These are phyloP conservation scores for Physella acuta DNA, from an alignment of 1,140 invertebrate genomes.

Conservation along the genomic window DNA sequence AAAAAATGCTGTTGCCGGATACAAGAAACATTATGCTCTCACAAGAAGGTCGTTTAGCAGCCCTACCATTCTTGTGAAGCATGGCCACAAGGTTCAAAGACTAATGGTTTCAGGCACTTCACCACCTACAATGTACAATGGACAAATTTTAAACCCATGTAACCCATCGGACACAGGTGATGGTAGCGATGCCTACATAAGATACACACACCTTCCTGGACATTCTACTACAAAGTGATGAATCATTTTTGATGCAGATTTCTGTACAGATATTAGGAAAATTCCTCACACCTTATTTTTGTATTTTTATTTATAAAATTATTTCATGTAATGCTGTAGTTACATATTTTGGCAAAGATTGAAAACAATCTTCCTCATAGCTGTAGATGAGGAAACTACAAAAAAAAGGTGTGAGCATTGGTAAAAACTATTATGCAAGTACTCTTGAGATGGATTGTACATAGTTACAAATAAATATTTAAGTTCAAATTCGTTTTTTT, in stretches of 20 bases:
- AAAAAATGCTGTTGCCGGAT: conserved; percentile 39
- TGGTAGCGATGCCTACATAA: conserved; percentile 31
- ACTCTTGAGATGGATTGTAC: conserved; percentile 20
- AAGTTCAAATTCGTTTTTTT: not conserved
- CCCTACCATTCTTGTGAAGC: conserved; percentile 48
- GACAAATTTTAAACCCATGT: conserved; percentile 31
- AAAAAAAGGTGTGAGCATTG: conserved; percentile 8
- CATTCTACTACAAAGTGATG: conserved; percentile 23
- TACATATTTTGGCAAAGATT: conserved; percentile 5
- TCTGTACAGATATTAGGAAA: not conserved
- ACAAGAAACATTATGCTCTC: conserved; percentile 40
- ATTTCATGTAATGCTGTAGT: conserved; percentile 24
- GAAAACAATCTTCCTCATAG: not conserved
- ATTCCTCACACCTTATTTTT: conserved; percentile 15
- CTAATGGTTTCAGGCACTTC: conserved; percentile 41
- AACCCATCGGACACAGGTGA: conserved; percentile 32
- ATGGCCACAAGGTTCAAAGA: conserved; percentile 48
- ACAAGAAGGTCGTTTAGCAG: conserved; percentile 42
- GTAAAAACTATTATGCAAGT: conserved; percentile 4
- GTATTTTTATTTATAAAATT: not conserved
- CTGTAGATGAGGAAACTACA: conserved; percentile 19
- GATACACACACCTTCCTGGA: conserved; percentile 27
- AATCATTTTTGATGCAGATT: conserved; percentile 8
- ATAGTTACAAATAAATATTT: conserved; percentile 1
- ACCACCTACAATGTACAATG: conserved; percentile 32